Percentiles rank a stretch among this genome's conserved stretches.
phyloP scores from a whole-genome alignment of 2,113 vertebrate genomes.

The Chionomys nivalis region DNA sequence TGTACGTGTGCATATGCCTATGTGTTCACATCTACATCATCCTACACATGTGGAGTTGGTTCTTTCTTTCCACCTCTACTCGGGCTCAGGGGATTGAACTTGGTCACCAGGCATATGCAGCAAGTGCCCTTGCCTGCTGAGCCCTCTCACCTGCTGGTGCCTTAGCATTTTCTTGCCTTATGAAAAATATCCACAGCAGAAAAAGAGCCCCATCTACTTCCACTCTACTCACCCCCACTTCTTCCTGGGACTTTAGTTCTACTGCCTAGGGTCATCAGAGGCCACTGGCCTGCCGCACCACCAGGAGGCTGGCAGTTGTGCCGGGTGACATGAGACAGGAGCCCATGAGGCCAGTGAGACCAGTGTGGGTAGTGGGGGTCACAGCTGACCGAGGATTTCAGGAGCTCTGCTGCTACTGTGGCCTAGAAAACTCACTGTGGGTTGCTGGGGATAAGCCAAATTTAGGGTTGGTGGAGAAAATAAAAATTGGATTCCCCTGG shows the following conservation, averaged over 20 bases:
- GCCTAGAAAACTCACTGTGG: not conserved
- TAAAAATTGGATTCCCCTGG: not conserved
- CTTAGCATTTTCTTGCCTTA: not conserved
- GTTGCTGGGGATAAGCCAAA: not conserved
- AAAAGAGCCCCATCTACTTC: not conserved
- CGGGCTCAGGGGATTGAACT: not conserved
- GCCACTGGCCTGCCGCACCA: rapidly evolving
- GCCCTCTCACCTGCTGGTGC: not conserved
- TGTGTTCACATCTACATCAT: not conserved
- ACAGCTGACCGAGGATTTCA: not conserved
- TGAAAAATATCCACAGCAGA: not conserved
- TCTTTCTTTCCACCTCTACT: not conserved
- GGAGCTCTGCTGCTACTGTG: not conserved
- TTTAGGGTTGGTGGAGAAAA: not conserved
- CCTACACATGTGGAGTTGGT: no score
- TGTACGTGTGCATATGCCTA: no score
- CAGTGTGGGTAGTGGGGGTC: not conserved
- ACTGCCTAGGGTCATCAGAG: not conserved
- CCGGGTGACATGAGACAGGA: not conserved
- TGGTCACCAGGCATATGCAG: no score
- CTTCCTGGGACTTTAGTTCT: not conserved
- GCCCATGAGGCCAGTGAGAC: not conserved
- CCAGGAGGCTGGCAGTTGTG: not conserved
- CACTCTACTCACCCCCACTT: not conserved
- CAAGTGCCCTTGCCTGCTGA: not conserved